These are phyloP conservation scores for Drosophila nigritarsus DNA, from an alignment of 2,888 invertebrate genomes.

Conservation along the genomic window DNA sequence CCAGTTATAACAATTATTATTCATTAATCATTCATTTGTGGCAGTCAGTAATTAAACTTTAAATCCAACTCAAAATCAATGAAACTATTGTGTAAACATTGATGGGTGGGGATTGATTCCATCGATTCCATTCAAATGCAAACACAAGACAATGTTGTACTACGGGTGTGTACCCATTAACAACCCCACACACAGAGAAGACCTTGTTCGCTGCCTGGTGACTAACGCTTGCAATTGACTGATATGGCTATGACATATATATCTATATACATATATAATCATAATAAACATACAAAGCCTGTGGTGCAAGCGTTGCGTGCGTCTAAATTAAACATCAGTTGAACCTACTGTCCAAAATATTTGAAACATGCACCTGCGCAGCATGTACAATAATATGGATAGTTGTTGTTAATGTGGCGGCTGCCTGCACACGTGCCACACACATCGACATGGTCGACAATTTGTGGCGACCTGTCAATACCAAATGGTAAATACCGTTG, in stretches of 20 bases:
- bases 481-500: slow-evolving; percentile 16
- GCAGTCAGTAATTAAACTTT: neutral
- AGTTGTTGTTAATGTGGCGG: slow-evolving; percentile 6
- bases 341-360: slow-evolving; percentile 4
- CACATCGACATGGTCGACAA: slow-evolving; percentile 8
- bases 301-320: slow-evolving; percentile 8
- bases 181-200: neutral
- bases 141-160: neutral
- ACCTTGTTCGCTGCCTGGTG: neutral
- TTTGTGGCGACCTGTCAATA: slow-evolving; percentile 30
- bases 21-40: no score
- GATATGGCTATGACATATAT: neutral
- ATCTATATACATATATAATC: neutral
- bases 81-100: neutral
- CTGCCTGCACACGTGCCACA: slow-evolving; percentile 26
- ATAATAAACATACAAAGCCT: neutral
- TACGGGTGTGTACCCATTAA: neutral
- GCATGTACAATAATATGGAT: neutral
- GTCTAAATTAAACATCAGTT: slow-evolving; percentile 11
- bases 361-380: slow-evolving; percentile 8
- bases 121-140: neutral
- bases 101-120: neutral
- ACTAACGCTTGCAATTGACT: neutral
- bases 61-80: neutral
- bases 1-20: no score